phyloP scores from a whole-genome alignment of 2,113 vertebrate species.

The Poecile atricapillus region DNA sequence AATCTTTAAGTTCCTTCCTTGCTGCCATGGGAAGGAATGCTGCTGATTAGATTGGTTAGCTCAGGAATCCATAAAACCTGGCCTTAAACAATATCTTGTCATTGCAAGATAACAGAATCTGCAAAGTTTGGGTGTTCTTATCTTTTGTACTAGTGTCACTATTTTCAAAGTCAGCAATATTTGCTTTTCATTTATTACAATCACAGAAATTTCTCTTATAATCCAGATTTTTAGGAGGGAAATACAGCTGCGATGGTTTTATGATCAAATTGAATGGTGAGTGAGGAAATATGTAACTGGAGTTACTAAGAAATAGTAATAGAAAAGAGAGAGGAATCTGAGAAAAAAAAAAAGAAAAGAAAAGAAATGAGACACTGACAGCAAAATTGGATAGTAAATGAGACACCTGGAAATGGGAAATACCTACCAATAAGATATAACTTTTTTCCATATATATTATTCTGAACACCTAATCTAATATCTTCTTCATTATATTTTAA shows the following conservation, averaged over 20 bases:
- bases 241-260: not conserved
- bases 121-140: not conserved
- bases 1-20: not conserved
- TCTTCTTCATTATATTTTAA: not conserved
- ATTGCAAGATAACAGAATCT: not conserved
- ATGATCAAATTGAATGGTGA: not conserved
- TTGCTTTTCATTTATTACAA: not conserved
- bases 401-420: not conserved
- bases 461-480: not conserved
- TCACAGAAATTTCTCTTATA: not conserved
- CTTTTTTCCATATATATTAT: not conserved
- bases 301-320: not conserved
- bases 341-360: fast-evolving
- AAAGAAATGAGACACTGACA: not conserved
- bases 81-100: not conserved
- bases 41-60: not conserved
- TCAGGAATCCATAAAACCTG: not conserved
- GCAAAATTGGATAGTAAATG: not conserved
- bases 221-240: not conserved
- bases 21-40: not conserved
- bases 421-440: not conserved
- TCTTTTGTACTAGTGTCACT: not conserved
- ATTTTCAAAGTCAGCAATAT: not conserved
- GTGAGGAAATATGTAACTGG: not conserved
- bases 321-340: not conserved